Evolutionary conservation across 2,113 vertebrate genomes (phyloP).

Genomic region (Platycercus adscitus): DNA sequence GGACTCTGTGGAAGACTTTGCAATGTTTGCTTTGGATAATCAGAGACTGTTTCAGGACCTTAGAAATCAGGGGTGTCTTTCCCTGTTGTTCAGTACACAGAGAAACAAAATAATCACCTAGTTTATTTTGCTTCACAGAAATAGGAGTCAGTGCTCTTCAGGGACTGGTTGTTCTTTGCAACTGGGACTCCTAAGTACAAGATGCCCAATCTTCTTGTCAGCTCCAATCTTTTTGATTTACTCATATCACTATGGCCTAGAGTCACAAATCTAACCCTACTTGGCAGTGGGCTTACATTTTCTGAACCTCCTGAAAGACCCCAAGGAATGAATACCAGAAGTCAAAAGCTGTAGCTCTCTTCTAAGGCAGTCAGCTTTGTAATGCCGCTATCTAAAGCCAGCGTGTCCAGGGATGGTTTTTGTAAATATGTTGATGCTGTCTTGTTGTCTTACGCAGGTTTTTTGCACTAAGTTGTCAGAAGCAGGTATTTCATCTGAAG

Average conservation of each 20-base stretch:
- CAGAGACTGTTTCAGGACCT: background rate
- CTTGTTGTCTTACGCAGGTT: constrained; percentile 75
- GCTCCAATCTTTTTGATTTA: background rate
- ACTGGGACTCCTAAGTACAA: background rate
- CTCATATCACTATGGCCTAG: background rate
- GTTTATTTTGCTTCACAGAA: background rate
- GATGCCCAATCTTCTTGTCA: background rate
- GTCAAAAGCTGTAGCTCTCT: background rate
- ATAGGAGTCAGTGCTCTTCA: background rate
- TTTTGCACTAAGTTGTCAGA: constrained; percentile 92
- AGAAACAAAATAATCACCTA: background rate
- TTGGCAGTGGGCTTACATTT: background rate
- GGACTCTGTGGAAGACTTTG: background rate
- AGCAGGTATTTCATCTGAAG: constrained; percentile 88
- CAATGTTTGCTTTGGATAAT: background rate
- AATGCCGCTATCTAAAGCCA: background rate
- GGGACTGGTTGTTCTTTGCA: background rate
- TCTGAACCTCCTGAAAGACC: background rate
- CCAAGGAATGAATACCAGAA: background rate
- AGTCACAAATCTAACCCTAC: background rate
- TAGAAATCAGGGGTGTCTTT: background rate
- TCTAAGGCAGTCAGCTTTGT: background rate
- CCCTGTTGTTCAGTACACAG: background rate
- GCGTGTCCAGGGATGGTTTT: background rate
- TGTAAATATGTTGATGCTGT: background rate